Evolutionary conservation across 2,797 vertebrate genomes (phyloP).

Genomic region (Trachurus trachurus): DNA sequence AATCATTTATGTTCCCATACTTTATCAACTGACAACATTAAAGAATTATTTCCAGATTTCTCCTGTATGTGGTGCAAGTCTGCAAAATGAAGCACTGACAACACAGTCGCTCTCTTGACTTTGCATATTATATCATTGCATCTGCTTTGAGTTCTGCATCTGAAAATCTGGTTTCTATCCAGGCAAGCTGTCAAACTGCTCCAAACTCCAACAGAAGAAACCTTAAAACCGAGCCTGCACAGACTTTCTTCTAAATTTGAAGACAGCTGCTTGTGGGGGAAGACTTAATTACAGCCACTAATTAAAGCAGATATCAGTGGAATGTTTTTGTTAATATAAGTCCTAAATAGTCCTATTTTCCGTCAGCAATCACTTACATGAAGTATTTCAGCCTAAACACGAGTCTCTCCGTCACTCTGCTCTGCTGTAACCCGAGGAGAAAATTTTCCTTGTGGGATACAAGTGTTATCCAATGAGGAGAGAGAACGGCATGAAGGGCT

Average conservation of each 20-base stretch:
- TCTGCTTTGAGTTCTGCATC: slow-evolving; percentile 25
- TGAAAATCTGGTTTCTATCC: slow-evolving; percentile 28
- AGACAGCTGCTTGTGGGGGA: slow-evolving; percentile 45
- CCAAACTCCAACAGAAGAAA: slow-evolving; percentile 30
- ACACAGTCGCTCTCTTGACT: slow-evolving; percentile 30
- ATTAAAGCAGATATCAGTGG: no score
- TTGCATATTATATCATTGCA: slow-evolving; percentile 21
- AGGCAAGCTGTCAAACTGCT: slow-evolving; percentile 43
- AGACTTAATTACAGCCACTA: slow-evolving; percentile 45
- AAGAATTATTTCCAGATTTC: neutral
- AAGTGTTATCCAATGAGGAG: no score
- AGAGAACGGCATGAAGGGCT: no score
- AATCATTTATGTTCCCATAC: neutral
- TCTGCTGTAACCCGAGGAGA: no score
- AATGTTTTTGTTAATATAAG: no score
- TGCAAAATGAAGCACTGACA: neutral
- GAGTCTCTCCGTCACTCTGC: no score
- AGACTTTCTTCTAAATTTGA: slow-evolving; percentile 22
- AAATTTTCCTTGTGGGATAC: no score
- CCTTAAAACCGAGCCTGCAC: slow-evolving; percentile 27
- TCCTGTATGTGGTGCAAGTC: neutral
- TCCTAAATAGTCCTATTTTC: no score
- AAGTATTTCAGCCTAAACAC: no score
- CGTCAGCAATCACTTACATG: no score
- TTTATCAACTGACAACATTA: neutral